Percentiles rank a stretch among this genome's conserved stretches.
These are phyloP conservation scores for Wiebesia pumilae DNA, from an alignment of 1,140 invertebrate genomes.

Conservation along the genomic window DNA sequence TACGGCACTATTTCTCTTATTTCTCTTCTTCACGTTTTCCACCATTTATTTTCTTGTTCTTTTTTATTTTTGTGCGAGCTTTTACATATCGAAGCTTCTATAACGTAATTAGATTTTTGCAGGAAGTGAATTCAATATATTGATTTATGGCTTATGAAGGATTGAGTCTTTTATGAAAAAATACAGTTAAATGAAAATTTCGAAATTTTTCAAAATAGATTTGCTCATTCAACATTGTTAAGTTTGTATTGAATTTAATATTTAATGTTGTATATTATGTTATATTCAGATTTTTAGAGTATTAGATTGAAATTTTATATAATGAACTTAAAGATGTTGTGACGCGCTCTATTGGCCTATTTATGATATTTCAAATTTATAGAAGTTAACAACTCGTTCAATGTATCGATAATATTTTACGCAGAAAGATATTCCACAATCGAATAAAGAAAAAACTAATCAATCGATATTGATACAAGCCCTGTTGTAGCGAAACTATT, in stretches of 20 bases:
- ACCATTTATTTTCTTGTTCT: background rate
- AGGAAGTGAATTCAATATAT: background rate
- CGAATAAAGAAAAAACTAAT: no score
- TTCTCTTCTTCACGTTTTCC: background rate
- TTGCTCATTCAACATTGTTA: no score
- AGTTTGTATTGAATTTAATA: no score
- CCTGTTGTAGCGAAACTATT: no score
- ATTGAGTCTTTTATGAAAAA: background rate
- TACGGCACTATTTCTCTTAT: background rate
- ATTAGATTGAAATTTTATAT: background rate
- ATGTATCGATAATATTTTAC: background rate
- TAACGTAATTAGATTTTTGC: background rate
- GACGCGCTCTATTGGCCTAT: background rate
- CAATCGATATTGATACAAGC: no score
- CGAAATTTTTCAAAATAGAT: background rate
- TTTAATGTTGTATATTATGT: no score
- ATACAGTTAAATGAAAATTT: background rate
- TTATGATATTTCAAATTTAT: no score
- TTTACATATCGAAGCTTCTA: background rate
- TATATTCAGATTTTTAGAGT: background rate
- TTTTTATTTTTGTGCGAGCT: no score
- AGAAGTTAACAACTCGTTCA: background rate
- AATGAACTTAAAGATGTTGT: background rate
- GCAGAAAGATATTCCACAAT: no score
- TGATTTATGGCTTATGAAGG: background rate